Conservation (phyloP, 2,888 invertebrate genomes). For the Drosophila pseudotalamancana region DNA sequence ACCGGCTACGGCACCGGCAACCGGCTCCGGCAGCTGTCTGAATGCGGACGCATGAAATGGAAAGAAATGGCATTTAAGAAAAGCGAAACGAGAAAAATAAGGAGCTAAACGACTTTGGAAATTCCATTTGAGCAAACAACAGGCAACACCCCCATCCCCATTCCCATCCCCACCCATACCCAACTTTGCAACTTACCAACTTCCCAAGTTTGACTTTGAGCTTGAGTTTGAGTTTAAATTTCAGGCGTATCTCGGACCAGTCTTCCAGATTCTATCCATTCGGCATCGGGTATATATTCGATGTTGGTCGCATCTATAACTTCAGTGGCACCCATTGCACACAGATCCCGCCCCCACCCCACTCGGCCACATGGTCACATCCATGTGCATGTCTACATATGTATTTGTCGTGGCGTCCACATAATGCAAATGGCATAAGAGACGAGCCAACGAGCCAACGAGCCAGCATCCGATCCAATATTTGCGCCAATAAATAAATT, state of each 20-base stretch:
- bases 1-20: slow-evolving; percentile 32
- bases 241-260: slow-evolving; percentile 8
- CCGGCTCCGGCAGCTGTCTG: slow-evolving; percentile 71
- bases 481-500: slow-evolving; percentile 81
- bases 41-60: slow-evolving; percentile 73
- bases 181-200: slow-evolving; percentile 3
- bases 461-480: slow-evolving; percentile 82
- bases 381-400: slow-evolving; percentile 25
- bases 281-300: background rate
- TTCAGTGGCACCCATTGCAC: slow-evolving; percentile 28
- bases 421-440: slow-evolving; percentile 67
- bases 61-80: slow-evolving; percentile 78
- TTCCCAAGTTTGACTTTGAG: slow-evolving; percentile 6
- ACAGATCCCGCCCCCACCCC: slow-evolving; percentile 18
- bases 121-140: slow-evolving; percentile 79
- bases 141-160: slow-evolving; percentile 37
- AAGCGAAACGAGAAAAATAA: slow-evolving; percentile 79
- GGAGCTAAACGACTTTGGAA: slow-evolving; percentile 79
- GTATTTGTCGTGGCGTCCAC: slow-evolving; percentile 36
- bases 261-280: slow-evolving; percentile 16
- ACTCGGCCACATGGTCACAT: background rate
- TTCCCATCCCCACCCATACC: background rate
- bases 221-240: slow-evolving; percentile 14
- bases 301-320: slow-evolving; percentile 8
- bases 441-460: slow-evolving; percentile 52